Evolutionary conservation across 2,797 vertebrate genomes (phyloP), one percentile per base, ranked within the genome.

Genomic region (Lophotriccus pileatus): DNA sequence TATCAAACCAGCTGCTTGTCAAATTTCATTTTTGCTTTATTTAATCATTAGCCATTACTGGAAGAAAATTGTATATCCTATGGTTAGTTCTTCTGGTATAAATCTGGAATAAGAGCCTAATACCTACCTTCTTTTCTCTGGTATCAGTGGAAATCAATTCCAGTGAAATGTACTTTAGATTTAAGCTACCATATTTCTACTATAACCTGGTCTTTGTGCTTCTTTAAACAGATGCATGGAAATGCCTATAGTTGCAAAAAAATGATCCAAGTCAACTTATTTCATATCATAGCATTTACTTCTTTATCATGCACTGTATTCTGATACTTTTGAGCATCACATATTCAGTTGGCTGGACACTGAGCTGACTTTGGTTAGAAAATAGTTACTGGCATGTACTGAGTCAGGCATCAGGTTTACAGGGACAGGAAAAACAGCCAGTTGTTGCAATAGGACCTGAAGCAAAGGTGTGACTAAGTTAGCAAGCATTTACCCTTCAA

Each of bases 21-120:
- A 95, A 81, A 94, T 94, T 84, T 91, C 69, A 93, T 95, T 94
- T 96, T 86, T 89, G 58, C 62, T 86, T 92, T 89, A 87, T 95
- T 95, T 96, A 94, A 95, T 95, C 87, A 88, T 95, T 84, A 73
- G 47, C 27, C 86, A 78, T 73, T 84, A 69, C 67, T 69, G 73
- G 55, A 47, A 68, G 78, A 90, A 95, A 91, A 90, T 16, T 47
- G 77, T 56, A 69, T 74, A 44, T 82, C 91, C 74, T 87, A 52
- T 41, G 64, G n/a, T 59, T 89, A 81, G 80, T 72, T 93, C 49
- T 83, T 70, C 52, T 59, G 73, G 44, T 91, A 82, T 80, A 92
- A 97, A 90, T 88, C 72, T 88, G 81, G 34, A 80, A 68, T 64
- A 94, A 92, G 47, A 67, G 30, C 60, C 75, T 87, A 62, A 87